Conservation (phyloP, 35 echinoderm and acorn worm genomes). For the Chiridota heheva region DNA sequence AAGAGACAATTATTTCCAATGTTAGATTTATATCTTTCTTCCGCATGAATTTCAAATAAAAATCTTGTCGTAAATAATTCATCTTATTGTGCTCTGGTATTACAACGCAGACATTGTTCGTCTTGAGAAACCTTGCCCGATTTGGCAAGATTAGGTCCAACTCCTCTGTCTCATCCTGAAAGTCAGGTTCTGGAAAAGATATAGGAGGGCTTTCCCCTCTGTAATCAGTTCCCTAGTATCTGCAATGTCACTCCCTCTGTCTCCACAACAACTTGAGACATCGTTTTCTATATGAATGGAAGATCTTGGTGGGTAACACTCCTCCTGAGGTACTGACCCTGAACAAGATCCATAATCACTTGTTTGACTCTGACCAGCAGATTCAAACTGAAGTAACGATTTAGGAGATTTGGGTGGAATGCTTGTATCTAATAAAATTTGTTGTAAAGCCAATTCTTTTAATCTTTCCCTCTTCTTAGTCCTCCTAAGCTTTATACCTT, state of each 20-base stretch:
- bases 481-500: constrained; percentile 36
- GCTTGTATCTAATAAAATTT: no score
- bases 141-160: constrained; percentile 77
- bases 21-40: constrained; percentile 54
- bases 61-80: constrained; percentile 64
- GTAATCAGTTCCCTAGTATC: constrained; percentile 34
- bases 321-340: constrained; percentile 39
- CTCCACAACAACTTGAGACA: constrained; percentile 70
- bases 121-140: constrained; percentile 68
- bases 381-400: constrained; percentile 27
- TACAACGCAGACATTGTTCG: constrained; percentile 53
- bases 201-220: no score
- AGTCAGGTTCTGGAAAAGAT: constrained; percentile 49
- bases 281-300: constrained; percentile 42
- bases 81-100: constrained; percentile 93
- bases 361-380: constrained; percentile 65
- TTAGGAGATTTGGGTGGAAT: background rate
- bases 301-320: background rate
- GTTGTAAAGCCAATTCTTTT: background rate
- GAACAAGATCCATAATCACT: constrained; percentile 92
- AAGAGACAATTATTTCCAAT: constrained; percentile 31
- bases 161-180: constrained; percentile 45
- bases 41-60: constrained; percentile 56
- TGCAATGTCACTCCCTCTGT: constrained; percentile 73
- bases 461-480: constrained; percentile 22